Conservation (phyloP, 2,888 invertebrate genomes). For the Lathronympha strigana region DNA sequence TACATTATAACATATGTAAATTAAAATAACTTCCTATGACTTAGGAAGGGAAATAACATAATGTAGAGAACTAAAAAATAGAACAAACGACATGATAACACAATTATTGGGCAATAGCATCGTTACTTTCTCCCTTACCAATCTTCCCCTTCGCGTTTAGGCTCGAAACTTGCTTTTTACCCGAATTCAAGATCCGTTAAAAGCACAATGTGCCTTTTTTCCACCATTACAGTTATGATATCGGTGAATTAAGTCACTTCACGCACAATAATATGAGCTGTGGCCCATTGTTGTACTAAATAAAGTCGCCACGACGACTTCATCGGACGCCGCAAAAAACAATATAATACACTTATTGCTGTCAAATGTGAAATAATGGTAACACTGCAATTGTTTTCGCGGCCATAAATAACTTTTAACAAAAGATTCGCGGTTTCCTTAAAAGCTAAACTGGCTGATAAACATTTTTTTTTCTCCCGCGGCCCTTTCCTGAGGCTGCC, state of each 20-base stretch:
- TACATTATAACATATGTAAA: too few relatives aligned
- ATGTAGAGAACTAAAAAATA: not conserved
- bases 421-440: slow-evolving; percentile 83
- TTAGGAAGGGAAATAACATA: too few relatives aligned
- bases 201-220: slow-evolving; percentile 35
- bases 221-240: slow-evolving; percentile 46
- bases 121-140: slow-evolving; percentile 7
- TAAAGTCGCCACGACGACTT: slow-evolving; percentile 67
- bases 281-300: slow-evolving; percentile 59
- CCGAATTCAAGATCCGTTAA: slow-evolving; percentile 16
- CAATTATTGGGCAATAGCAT: not conserved
- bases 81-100: not conserved
- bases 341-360: slow-evolving; percentile 78
- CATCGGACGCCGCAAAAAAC: slow-evolving; percentile 70
- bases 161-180: slow-evolving; percentile 14
- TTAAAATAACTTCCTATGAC: too few relatives aligned
- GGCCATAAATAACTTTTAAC: slow-evolving; percentile 81
- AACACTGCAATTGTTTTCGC: slow-evolving; percentile 82
- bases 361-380: slow-evolving; percentile 82
- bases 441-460: slow-evolving; percentile 83
- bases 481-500: slow-evolving; percentile 79
- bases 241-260: slow-evolving; percentile 55
- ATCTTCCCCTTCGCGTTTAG: slow-evolving; percentile 7
- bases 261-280: slow-evolving; percentile 56
- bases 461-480: slow-evolving; percentile 77